Evolutionary conservation across 2,888 invertebrate genomes (phyloP).

Genomic region (Nomada hirtipes): DNA sequence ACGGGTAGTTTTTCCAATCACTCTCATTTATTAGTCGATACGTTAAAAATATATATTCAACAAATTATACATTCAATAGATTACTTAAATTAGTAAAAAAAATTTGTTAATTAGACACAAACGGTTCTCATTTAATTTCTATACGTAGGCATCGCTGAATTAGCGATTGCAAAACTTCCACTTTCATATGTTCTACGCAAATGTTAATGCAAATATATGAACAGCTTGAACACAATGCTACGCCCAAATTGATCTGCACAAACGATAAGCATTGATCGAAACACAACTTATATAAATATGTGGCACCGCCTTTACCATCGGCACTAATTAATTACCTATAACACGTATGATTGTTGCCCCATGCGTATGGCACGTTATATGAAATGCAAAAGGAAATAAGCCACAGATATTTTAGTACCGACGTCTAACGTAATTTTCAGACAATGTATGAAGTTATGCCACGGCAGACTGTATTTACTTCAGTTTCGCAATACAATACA

Average conservation of each 20-base stretch:
- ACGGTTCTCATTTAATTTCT: conserved; percentile 7
- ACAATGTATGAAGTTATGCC: conserved; percentile 20
- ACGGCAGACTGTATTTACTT: conserved; percentile 1
- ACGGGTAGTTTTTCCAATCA: conserved; percentile 3
- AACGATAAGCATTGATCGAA: background rate
- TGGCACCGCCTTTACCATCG: no score
- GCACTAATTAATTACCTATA: background rate
- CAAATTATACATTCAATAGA: background rate
- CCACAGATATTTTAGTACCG: conserved; percentile 18
- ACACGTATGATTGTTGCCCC: background rate
- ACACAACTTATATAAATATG: no score
- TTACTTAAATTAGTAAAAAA: background rate
- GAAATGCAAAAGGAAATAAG: conserved; percentile 2
- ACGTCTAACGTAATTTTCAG: conserved; percentile 19
- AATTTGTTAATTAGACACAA: background rate
- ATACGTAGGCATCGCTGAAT: background rate
- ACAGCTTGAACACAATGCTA: background rate
- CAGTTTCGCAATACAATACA: background rate
- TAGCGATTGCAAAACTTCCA: conserved; percentile 12
- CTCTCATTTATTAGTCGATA: conserved; percentile 31
- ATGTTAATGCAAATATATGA: conserved; percentile 12
- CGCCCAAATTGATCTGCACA: background rate
- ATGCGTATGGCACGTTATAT: background rate
- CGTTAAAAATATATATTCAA: background rate
- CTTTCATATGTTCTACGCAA: background rate